Evolutionary conservation across 2,113 vertebrate genomes (phyloP).

Genomic region (Tretioscincus oriximinensis): DNA sequence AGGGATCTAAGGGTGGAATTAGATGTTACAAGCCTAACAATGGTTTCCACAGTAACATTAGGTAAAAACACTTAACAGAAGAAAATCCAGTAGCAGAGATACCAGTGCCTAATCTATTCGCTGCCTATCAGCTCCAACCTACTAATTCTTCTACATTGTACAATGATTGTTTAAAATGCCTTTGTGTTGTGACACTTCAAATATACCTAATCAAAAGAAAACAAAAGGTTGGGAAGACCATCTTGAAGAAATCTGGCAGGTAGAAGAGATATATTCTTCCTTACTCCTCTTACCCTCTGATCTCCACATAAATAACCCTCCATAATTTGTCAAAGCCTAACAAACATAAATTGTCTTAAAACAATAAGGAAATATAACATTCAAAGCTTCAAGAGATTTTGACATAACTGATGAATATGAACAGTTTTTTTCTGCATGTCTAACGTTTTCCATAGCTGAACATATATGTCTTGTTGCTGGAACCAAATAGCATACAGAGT

Average conservation of each 20-base stretch:
- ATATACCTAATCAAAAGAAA: neutral
- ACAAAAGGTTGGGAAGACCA: neutral
- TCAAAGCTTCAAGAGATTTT: neutral
- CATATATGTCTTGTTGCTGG: no score
- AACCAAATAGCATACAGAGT: no score
- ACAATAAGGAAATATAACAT: neutral
- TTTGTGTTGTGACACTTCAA: neutral
- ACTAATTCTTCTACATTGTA: neutral
- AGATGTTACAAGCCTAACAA: constrained; percentile 5
- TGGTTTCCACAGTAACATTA: constrained; percentile 14
- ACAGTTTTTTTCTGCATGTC: neutral
- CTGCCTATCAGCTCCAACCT: neutral
- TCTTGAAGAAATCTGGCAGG: neutral
- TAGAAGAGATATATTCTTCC: neutral
- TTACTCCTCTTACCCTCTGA: neutral
- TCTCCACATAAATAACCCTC: neutral
- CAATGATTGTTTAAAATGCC: neutral
- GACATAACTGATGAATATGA: neutral
- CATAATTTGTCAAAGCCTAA: neutral
- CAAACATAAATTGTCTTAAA: neutral
- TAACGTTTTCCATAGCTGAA: neutral
- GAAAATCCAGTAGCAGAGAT: neutral
- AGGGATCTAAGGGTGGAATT: neutral
- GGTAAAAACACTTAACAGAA: neutral
- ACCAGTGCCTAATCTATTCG: neutral